Conservation (phyloP, 2,113 vertebrate genomes). For the Monopterus albus region DNA sequence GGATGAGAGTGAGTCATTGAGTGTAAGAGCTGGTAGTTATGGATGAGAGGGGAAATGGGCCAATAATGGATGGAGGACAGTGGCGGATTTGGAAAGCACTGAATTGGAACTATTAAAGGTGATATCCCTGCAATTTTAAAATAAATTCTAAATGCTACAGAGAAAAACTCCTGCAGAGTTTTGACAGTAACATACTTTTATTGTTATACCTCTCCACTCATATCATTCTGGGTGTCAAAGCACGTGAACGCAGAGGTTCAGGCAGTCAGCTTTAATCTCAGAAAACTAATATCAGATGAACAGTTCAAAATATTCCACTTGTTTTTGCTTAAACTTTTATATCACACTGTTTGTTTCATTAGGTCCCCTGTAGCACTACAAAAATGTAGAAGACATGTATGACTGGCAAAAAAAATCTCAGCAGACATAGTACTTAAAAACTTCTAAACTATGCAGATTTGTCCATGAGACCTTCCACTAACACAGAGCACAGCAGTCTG, state of each 20-base stretch:
- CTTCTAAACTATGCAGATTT: too few relatives aligned
- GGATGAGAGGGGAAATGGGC: constrained; percentile 56
- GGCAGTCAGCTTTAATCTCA: constrained; percentile 30
- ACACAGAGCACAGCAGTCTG: too few relatives aligned
- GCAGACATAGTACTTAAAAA: too few relatives aligned
- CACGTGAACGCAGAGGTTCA: constrained; percentile 18
- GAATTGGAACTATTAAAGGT: constrained; percentile 30
- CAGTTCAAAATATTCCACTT: background rate
- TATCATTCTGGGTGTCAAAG: constrained; percentile 3
- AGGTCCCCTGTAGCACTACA: background rate
- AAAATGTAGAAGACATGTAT: background rate
- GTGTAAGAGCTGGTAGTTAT: constrained; percentile 58
- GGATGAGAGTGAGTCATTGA: constrained; percentile 59
- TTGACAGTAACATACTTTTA: constrained; percentile 38
- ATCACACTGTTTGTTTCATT: constrained; percentile 13
- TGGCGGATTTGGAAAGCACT: constrained; percentile 44
- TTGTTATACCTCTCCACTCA: constrained; percentile 22
- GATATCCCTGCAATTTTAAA: constrained; percentile 25
- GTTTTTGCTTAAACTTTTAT: background rate
- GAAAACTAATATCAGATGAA: constrained; percentile 17
- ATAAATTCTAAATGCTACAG: background rate
- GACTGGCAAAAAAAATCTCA: background rate
- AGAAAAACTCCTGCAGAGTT: constrained; percentile 28
- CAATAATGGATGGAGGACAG: constrained; percentile 49
- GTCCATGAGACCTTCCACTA: too few relatives aligned